Base-by-base conservation (phyloP, 1,140 invertebrate species). In the Cryptotermes secundus region DNA sequence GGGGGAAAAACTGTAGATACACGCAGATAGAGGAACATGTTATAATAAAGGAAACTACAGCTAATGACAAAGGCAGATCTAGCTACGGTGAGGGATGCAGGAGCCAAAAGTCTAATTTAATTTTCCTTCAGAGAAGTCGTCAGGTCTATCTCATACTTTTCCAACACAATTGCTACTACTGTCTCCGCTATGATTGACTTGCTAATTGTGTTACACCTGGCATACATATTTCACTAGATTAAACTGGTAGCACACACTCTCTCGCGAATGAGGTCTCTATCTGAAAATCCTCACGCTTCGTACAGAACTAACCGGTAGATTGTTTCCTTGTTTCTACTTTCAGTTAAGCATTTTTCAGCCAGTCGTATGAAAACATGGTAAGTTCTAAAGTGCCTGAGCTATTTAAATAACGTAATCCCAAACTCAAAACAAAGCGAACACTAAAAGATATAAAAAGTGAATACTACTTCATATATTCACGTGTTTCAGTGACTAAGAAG, bases 1-100 rank as follows among this genome's bases (percentile, higher is more conserved):
- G 31, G 31, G 31, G 1, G 4, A 59, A 22, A 31, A 7, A 72
- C 3, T 72, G n/a, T 72, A 72, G 59, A 72, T 22, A 49, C 59
- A 72, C 4, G 14, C 59, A 72, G 59, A 72, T 31, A 72, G n/a
- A 7, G 2, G 45, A 49, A 49, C 45, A 72, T 31, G 59, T 72
- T 72, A n/a, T 72, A 72, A 72, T 72, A 72, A 72, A 72, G 59
- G 59, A 31, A n/a, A 31, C n/a, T 72, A 72, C 59, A n/a, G n/a
- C 10, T 1, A 31, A n/a, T 72, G 14, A 31, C n/a, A 72, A 72
- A 72, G 59, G 59, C 59, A 72, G 26, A 49, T 49, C 14, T 49
- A 19, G 45, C 45, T 49, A 49, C 16, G 45, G 45, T 3, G 45
- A 72, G 59, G 26, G 31, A 72, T 72, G 59, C 26, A 72, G n/a